Evolutionary conservation across 2,888 invertebrate species (phyloP), one percentile per base, ranked within the genome.

Genomic region (Phaonia tiefii): DNA sequence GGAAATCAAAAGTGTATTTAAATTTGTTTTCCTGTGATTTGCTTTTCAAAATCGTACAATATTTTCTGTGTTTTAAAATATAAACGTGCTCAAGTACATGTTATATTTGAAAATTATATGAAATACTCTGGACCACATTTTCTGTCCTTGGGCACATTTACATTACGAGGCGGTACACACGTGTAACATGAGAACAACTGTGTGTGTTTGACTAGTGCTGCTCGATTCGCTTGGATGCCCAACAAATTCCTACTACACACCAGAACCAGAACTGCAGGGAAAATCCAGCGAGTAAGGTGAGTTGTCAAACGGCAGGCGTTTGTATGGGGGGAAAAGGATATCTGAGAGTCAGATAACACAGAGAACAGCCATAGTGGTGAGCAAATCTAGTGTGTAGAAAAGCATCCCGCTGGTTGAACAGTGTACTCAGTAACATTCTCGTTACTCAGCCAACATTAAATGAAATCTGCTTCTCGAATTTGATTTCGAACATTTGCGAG

Each of bases 221-320:
- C 31, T 49, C 49, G 17, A 17, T 8, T 22, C 54, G 54, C 54
- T 11, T 54, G 54, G 25, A 25, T 22, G 22, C 54, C 54, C 22
- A 1, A n/a, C n/a, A n/a, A n/a, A n/a, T n/a, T n/a, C n/a, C n/a
- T n/a, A n/a, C n/a, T 25, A 22, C 2, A 10, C 4, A 44, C n/a
- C 10, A 44, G n/a, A 44, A 13, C 44, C 13, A 22, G 20, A 54
- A 54, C 2, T n/a, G 2, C 54, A 13, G 54, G 54, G 54, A 54
- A 31, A 31, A 31, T 31, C 31, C 31, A 31, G 15, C 1, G 31
- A 7, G 58, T 66, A 56, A 80, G 73, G 76, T 77, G 70, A 80
- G 80, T 80, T 77, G 80, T 80, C 80, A 77, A 80, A 77, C 74
- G 80, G 70, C 80, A 65, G 77, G 80, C 77, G 65, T 69, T 80